Conservation (phyloP, 2,888 invertebrate species). For the Hemaris fuciformis region DNA sequence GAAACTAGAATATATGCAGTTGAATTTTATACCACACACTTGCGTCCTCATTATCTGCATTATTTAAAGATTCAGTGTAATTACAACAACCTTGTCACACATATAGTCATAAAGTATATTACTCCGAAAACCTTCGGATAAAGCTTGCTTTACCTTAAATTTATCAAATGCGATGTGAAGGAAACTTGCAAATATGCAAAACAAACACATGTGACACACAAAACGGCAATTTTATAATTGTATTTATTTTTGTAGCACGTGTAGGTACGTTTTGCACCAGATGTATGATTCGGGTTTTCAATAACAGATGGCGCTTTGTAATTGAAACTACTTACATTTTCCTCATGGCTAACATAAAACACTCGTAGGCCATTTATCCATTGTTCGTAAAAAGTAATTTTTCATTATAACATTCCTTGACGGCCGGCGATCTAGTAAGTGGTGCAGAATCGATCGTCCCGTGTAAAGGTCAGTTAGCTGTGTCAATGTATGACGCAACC, state of each 20-base stretch:
- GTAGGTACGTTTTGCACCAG: neutral
- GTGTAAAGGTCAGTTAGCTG: conserved; percentile 68
- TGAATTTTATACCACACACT: conserved; percentile 19
- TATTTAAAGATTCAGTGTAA: conserved; percentile 3
- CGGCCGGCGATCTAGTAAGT: conserved; percentile 21
- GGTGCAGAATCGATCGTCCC: conserved; percentile 63
- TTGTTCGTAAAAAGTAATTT: neutral
- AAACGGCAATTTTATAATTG: neutral
- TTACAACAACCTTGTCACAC: conserved; percentile 4
- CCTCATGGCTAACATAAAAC: neutral
- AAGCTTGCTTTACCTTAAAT: conserved; percentile 4
- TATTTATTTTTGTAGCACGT: neutral
- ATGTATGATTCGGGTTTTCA: neutral
- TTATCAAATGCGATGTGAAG: neutral
- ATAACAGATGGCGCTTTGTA: neutral
- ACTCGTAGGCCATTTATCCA: neutral
- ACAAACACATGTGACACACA: neutral
- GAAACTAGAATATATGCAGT: conserved; percentile 56
- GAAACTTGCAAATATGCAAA: neutral
- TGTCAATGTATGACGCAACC: conserved; percentile 69
- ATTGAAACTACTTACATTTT: neutral
- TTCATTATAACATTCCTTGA: neutral
- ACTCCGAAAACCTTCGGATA: conserved; percentile 6
- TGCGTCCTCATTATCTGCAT: neutral
- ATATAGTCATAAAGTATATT: neutral